Percentiles rank a stretch among this genome's conserved stretches.
Evolutionary conservation across 2,888 invertebrate species (phyloP).

Genomic region (Deladenus siricidicola): DNA sequence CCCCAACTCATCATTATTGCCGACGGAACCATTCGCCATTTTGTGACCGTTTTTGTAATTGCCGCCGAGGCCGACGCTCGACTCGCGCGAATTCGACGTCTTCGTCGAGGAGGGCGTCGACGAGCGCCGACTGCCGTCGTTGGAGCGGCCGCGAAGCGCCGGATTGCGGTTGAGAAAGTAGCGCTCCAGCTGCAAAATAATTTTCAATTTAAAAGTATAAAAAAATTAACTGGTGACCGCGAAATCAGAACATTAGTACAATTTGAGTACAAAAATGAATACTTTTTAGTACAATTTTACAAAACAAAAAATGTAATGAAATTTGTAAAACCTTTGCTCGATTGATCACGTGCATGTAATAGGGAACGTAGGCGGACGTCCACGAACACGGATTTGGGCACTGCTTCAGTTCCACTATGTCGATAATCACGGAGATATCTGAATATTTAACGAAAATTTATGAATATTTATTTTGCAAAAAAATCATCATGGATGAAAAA

Average conservation of each 20-base stretch:
- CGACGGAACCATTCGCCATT: too few species aligned
- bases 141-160: conserved; percentile 13
- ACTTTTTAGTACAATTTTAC: not conserved
- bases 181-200: conserved; percentile 7
- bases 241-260: too few species aligned
- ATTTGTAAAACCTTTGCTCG: conserved; percentile 61
- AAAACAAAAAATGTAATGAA: not conserved
- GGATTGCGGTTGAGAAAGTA: conserved; percentile 15
- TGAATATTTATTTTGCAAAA: not conserved
- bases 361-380: conserved; percentile 97
- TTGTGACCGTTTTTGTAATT: too few species aligned
- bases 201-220: too few species aligned
- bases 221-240: too few species aligned
- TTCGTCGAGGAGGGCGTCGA: conserved; percentile 27
- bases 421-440: conserved; percentile 97
- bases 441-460: conserved; percentile 38
- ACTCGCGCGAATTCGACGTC: conserved; percentile 31
- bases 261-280: too few species aligned
- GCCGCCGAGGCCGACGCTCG: conserved; percentile 21
- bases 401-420: conserved; percentile 90
- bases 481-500: not conserved
- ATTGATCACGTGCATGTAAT: conserved; percentile 95
- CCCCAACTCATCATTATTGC: too few species aligned
- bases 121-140: conserved; percentile 20
- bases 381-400: conserved; percentile 91